These are phyloP conservation scores for Clupea harengus DNA, from an alignment of 2,113 vertebrate species.

Conservation along the genomic window DNA sequence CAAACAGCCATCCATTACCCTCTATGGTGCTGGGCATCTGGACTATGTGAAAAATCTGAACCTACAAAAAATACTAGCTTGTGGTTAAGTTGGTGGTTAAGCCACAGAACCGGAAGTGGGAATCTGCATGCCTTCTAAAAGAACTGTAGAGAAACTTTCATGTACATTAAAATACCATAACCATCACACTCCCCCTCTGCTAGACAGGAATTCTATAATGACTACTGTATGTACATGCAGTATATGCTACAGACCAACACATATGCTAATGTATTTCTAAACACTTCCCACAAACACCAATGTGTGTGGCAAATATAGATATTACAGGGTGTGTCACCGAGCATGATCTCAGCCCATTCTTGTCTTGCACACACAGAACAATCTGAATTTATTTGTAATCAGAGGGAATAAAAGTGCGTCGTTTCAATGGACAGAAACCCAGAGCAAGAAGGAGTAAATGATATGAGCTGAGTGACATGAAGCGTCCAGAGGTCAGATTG, in stretches of 20 bases:
- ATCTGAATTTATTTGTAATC: background rate
- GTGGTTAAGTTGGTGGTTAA: background rate
- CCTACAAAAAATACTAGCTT: background rate
- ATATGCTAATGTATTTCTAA: background rate
- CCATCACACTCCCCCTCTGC: background rate
- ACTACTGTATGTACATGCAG: background rate
- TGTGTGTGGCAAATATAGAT: background rate
- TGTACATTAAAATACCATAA: background rate
- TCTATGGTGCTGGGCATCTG: conserved; percentile 79
- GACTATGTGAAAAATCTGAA: conserved; percentile 71
- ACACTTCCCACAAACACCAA: background rate
- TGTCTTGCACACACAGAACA: background rate
- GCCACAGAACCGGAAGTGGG: background rate
- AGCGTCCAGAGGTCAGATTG: background rate
- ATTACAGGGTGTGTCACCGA: background rate
- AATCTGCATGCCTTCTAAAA: background rate
- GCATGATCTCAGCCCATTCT: background rate
- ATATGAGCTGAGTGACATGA: background rate
- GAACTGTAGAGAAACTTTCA: background rate
- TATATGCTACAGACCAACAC: background rate
- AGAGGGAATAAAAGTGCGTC: background rate
- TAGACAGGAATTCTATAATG: background rate
- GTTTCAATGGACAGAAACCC: background rate
- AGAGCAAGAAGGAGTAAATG: background rate
- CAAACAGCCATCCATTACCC: conserved; percentile 90